These are phyloP conservation scores for Archegozetes longisetosus DNA, from an alignment of 1,140 invertebrate genomes.

Conservation along the genomic window DNA sequence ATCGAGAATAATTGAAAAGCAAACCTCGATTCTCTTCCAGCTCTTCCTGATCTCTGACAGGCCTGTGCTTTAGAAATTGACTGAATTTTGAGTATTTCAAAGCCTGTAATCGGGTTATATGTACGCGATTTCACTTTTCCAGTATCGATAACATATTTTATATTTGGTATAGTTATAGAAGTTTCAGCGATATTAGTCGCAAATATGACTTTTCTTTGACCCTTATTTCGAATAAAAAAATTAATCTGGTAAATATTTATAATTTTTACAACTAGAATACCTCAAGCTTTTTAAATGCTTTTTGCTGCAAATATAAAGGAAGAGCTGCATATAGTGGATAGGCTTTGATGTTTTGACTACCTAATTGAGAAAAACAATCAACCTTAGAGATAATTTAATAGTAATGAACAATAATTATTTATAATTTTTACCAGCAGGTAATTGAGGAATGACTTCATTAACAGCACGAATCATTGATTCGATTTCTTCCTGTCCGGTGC, in stretches of 20 bases:
- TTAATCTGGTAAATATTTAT: conserved; percentile 1
- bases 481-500: conserved; percentile 98
- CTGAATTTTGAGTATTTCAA: conserved; percentile 66
- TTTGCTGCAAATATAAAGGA: conserved; percentile 53
- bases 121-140: conserved; percentile 69
- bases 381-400: too few species aligned
- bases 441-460: conserved; percentile 38
- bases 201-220: conserved; percentile 64
- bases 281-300: conserved; percentile 44
- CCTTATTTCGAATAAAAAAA: conserved; percentile 17
- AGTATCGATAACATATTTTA: conserved; percentile 84
- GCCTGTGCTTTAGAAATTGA: conserved; percentile 78
- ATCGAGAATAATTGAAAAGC: neutral
- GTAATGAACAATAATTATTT: conserved; percentile 29
- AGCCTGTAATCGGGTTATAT: conserved; percentile 59
- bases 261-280: neutral
- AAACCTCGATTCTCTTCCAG: conserved; percentile 54
- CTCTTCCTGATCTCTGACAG: conserved; percentile 75
- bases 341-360: conserved; percentile 19
- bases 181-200: conserved; percentile 98
- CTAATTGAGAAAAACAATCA: too few species aligned
- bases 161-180: conserved; percentile 83
- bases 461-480: conserved; percentile 64
- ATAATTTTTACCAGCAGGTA: conserved; percentile 19
- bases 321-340: conserved; percentile 67